phyloP scores from a whole-genome alignment of 2,888 invertebrate species.

The Boloria euphrosyne region DNA sequence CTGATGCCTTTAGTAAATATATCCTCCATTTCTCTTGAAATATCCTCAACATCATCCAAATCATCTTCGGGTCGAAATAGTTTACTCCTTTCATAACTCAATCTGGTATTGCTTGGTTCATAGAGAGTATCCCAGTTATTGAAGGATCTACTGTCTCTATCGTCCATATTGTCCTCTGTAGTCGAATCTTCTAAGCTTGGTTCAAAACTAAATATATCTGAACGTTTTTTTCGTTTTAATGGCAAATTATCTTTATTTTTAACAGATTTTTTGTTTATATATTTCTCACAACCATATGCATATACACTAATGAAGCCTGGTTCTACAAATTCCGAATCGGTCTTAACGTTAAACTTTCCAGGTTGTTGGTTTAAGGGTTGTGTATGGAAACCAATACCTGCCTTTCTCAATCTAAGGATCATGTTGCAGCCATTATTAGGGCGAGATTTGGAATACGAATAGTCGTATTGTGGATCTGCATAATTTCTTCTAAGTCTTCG shows the following conservation, averaged over 20 bases:
- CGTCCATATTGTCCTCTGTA: conserved; percentile 50
- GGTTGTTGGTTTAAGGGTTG: conserved; percentile 86
- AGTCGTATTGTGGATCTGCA: conserved; percentile 66
- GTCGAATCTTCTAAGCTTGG: conserved; percentile 54
- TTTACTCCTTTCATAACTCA: conserved; percentile 75
- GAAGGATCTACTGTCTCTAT: conserved; percentile 57
- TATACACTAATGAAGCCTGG: conserved; percentile 93
- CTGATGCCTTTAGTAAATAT: conserved; percentile 92
- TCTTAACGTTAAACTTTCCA: conserved; percentile 88
- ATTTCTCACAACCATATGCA: conserved; percentile 90
- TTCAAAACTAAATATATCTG: conserved; percentile 73
- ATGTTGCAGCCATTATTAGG: conserved; percentile 86
- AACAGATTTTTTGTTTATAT: conserved; percentile 70
- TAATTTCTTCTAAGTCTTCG: conserved; percentile 63
- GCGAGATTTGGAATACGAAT: conserved; percentile 59
- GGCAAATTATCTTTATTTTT: conserved; percentile 69
- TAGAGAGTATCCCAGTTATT: conserved; percentile 67
- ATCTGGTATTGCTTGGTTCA: conserved; percentile 61
- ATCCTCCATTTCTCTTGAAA: conserved; percentile 91
- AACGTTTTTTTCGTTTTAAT: conserved; percentile 59
- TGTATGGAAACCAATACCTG: conserved; percentile 90
- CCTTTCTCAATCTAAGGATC: conserved; percentile 88
- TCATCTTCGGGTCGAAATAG: conserved; percentile 78
- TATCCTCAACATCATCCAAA: conserved; percentile 84
- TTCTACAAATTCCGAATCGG: conserved; percentile 91